Evolutionary conservation across 2,113 vertebrate species (phyloP), one percentile per base, ranked within the genome.

Genomic region (Eidolon helvum): DNA sequence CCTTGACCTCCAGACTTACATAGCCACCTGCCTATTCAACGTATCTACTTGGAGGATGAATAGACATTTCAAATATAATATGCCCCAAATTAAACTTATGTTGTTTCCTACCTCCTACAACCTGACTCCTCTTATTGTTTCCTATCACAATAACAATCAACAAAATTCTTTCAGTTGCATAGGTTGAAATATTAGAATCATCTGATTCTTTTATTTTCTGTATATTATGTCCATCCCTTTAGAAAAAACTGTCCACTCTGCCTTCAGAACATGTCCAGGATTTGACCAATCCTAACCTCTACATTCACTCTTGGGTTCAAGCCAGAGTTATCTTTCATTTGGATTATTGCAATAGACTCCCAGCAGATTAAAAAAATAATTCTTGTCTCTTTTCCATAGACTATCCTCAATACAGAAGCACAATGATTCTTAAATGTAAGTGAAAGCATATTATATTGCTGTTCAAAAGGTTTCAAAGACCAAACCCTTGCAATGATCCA

Each of bases 231-330:
- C 2, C 24, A 35, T 15, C 16, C 3, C 0, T 19, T 40, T 86
- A 48, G 26, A 6, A 78, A 30, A 71, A 72, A 16, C 1, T 22
- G 2, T 35, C 21, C 22, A 57, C 12, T 38, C 7, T 82, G 61
- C 1, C 8, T 10, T 48, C 7, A 72, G 5, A 28, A 26, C n/a
- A n/a, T 68, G 2, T 24, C 2, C 0, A 77, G n/a, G 22, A 24
- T 85, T 10, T 38, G 10, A n/a, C 14, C 2, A 19, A 21, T 61
- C 8, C 1, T 4, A 26, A 48, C 15, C 22, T 80, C 28, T 71
- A 7, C n/a, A 43, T 68, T 91, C 74, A 43, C 14, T 35, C 19
- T 71, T 22, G 82, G 14, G 11, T 26, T 53, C 19, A 53, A 16
- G 1, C 1, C 16, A 61, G 28, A 24, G 35, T 43, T 2, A 30